A percentile compares a stretch with the other conserved stretches of the same genome.
Evolutionary conservation across 1,140 invertebrate genomes (phyloP).

Genomic region (Phortica variegata): DNA sequence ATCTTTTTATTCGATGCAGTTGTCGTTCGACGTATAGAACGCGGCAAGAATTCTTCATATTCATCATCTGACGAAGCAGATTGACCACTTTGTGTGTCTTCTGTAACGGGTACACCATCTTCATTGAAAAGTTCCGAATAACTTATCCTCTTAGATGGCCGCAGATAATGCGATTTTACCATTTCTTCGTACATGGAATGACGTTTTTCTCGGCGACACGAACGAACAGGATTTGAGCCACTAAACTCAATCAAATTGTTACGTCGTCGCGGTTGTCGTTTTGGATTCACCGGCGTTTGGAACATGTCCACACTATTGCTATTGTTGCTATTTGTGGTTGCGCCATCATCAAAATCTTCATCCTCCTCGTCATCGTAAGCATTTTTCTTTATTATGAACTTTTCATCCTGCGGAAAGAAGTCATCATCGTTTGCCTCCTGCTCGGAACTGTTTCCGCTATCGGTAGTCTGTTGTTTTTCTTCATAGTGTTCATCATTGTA

Average conservation of each 20-base stretch:
- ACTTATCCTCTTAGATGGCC: slow-evolving; percentile 43
- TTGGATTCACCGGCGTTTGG: slow-evolving; percentile 40
- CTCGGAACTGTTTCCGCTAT: slow-evolving; percentile 52
- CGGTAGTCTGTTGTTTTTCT: slow-evolving; percentile 50
- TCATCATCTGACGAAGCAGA: slow-evolving; percentile 42
- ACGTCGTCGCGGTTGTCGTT: slow-evolving; percentile 17
- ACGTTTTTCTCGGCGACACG: slow-evolving; percentile 48
- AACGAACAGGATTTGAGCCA: slow-evolving; percentile 54
- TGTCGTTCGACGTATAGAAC: slow-evolving; percentile 6
- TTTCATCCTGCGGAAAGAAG: slow-evolving; percentile 34
- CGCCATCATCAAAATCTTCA: slow-evolving; percentile 49
- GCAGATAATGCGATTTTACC: slow-evolving; percentile 53
- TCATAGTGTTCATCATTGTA: slow-evolving; percentile 41
- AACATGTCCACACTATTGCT: slow-evolving; percentile 47
- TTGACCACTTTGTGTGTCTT: slow-evolving; percentile 19
- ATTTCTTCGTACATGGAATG: slow-evolving; percentile 53
- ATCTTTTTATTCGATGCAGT: slow-evolving; percentile 7
- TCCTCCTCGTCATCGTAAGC: slow-evolving; percentile 32
- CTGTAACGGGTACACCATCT: slow-evolving; percentile 34
- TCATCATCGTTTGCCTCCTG: slow-evolving; percentile 49
- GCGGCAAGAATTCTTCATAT: slow-evolving; percentile 42
- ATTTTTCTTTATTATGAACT: slow-evolving; percentile 21
- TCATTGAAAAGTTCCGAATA: slow-evolving; percentile 56
- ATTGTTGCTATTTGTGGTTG: slow-evolving; percentile 48
- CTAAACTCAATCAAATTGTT: slow-evolving; percentile 35